Evolutionary conservation across 2,113 vertebrate genomes (phyloP), one percentile per base, ranked within the genome.

Genomic region (Aythya baeri): DNA sequence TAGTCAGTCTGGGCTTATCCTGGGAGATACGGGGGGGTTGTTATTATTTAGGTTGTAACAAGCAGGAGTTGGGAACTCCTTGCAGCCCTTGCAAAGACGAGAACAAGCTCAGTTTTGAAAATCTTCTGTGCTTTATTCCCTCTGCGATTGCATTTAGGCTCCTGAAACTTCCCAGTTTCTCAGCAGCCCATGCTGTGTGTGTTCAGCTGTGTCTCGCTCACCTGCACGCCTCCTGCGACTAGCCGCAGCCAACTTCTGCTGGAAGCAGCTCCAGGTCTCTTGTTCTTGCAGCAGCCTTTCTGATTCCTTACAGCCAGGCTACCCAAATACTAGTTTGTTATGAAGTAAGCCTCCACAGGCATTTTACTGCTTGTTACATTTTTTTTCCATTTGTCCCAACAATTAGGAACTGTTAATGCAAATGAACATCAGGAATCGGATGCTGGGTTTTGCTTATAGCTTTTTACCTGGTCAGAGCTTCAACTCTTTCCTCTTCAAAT

Each of bases 301-400:
- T 7, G 17, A 25, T 73, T 73, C 34, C 59, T 79, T n/a, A 11
- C 58, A 50, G 7, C 10, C 32, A 18, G 46, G 27, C 54, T 18
- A 1, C 15, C 66, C 32, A 3, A 38, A 58, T 9, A 4, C 59
- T 14, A 2, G 17, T 54, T 72, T 0, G 0, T 44, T 32, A 36
- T 0, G 17, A 84, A 46, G 43, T 57, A 55, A 50, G 13, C 58
- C 70, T 72, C 66, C 36, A 17, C 13, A 16, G 58, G 6, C 1
- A 0, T 27, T 52, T 57, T 27, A 31, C 27, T 32, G 12, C 70
- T 67, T 66, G 38, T 41, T 43, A 8, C 7, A 1, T 25, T 67
- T 77, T 26, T 41, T 34, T 46, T 27, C 17, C 18, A 0, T 75
- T 82, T 70, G 22, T 70, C 38, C 25, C 27, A 1, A 1, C 7